Evolutionary conservation across 2,888 invertebrate species (phyloP).

Genomic region (Eupeodes luniger): DNA sequence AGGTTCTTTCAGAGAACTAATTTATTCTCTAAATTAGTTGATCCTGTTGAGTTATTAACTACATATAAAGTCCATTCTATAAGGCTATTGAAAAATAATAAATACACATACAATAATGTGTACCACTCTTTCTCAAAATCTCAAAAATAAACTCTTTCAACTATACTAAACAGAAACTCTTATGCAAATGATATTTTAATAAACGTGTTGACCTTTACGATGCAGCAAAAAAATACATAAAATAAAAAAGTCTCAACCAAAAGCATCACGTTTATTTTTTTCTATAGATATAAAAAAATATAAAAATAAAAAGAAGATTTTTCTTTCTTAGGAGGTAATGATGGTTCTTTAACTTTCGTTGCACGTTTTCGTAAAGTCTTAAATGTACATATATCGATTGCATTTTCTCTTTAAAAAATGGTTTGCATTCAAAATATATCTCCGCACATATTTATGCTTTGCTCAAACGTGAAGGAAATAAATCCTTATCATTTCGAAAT

Average conservation of each 20-base stretch:
- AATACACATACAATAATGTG: too few relatives aligned
- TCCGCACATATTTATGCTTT: background rate
- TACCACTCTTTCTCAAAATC: too few relatives aligned
- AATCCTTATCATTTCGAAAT: background rate
- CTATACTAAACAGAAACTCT: background rate
- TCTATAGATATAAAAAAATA: background rate
- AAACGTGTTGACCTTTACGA: slow-evolving; percentile 16
- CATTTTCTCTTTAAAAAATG: background rate
- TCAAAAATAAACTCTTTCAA: background rate
- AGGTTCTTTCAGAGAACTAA: too few relatives aligned
- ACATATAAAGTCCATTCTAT: too few relatives aligned
- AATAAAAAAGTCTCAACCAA: background rate
- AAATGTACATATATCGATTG: background rate
- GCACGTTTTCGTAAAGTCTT: slow-evolving; percentile 10
- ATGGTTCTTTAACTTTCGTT: background rate
- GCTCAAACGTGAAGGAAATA: background rate
- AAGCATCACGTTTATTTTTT: slow-evolving; percentile 15
- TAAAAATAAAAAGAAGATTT: background rate
- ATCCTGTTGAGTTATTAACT: too few relatives aligned
- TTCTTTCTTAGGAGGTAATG: background rate
- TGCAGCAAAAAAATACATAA: background rate
- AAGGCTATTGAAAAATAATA: too few relatives aligned
- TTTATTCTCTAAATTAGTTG: too few relatives aligned
- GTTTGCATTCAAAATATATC: background rate
- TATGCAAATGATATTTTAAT: slow-evolving; percentile 9